Base-by-base conservation (phyloP, 2,797 vertebrate genomes). In the Cryptoprocta ferox region DNA sequence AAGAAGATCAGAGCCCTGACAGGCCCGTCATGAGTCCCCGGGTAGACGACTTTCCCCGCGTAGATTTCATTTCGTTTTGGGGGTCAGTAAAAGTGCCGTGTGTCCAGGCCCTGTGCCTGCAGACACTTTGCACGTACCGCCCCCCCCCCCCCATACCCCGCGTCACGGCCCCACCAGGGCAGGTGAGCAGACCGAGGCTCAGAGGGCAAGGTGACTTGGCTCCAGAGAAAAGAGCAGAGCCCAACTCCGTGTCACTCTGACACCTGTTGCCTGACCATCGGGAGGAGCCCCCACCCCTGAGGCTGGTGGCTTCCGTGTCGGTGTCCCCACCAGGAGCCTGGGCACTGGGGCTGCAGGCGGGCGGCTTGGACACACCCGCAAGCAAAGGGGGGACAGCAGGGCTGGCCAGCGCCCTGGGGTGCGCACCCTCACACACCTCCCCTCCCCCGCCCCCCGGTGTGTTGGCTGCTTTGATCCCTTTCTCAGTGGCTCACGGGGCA, bases 21-120 rank as follows among this genome's bases (percentile, higher is more conserved):
- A 59, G 63, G 24, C 65, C 15, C 0, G 28, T 30, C 63, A 7
- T 0, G 1, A 83, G 50, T 16, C 30, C 37, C 0, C 0, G 1
- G 16, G 53, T 3, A 2, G 32, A 42, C 63, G 68, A 75, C 19
- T 28, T n/a, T 26, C 2, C 2, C 35, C 48, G 1, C 37, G 37
- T 45, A 7, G 71, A 50, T 2, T 45, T 14, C 30, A 39, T 21
- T 11, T 73, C 50, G 14, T 5, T 19, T 13, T 14, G 61, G 37
- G 83, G 24, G 16, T 78, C 53, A 42, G 53, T 12, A 19, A 61
- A 6, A 28, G 18, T 8, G 19, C 80, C 4, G 0, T 0, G 0
- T 7, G 24, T 14, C 42, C 13, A 3, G 37, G 35, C 59, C 24
- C 24, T 24, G 32, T n/a, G 56, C n/a, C 71, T 35, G 14, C 16